Evolutionary conservation across 2,113 vertebrate species (phyloP), one percentile per base, ranked within the genome.

Genomic region (Chunga burmeisteri): DNA sequence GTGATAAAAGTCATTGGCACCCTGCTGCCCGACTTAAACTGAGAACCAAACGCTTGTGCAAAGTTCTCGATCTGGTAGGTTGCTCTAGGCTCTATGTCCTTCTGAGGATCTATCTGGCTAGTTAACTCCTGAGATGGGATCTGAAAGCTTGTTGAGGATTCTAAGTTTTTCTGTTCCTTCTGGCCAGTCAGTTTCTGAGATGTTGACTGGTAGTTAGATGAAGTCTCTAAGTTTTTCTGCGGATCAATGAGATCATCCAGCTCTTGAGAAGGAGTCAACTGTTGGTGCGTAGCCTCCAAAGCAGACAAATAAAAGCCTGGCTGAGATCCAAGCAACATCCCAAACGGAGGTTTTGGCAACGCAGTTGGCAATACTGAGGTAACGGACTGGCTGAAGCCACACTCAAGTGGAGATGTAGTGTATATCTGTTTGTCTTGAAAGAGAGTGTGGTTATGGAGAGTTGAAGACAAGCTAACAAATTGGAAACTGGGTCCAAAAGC

Each of bases 1-100:
- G 96, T 94, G 96, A 99, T 98, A 94, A 99, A 99, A 97, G 99
- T 98, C 98, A 99, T 99, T 97, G 99, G 99, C 98, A 99, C 99
- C 98, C 99, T 98, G 97, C 99, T 98, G 96, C 99, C 99, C 96
- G 99, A 99, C 98, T 99, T 99, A 98, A 99, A 99, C 98, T 99
- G 99, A 98, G 99, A 99, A 97, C 99, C 99, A 72, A 99, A 99
- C 75, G 99, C 99, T 98, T 99, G 99, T 98, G 99, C 99, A 92
- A 99, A 99, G 99, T 99, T 99, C 98, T 99, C 99, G 23, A 99
- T 99, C 99, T 99, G 99, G 98, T 99, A 99, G 4, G 99, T 99
- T 96, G 98, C 98, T 98, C 98, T 98, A 96, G 98, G 98, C 97
- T 99, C 98, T 95, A 98, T 92, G 94, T 99, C 99, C 97, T 99